Evolutionary conservation across 2,888 invertebrate genomes (phyloP).

Genomic region (Calameuta filiformis): DNA sequence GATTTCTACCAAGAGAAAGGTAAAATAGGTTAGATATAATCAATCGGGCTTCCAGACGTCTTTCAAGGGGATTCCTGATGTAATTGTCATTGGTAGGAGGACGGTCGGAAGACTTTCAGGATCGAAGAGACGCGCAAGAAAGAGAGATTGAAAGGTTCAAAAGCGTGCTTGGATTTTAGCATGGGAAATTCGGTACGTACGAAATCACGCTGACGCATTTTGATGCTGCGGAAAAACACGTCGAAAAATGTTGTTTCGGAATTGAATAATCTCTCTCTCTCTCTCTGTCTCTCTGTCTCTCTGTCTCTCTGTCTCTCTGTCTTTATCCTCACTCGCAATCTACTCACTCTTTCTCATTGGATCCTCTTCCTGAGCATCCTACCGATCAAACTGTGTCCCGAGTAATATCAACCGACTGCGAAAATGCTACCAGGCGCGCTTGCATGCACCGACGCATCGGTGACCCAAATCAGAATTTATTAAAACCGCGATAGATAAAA

Average conservation of each 20-base stretch:
- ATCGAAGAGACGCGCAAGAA: not conserved
- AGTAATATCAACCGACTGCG: not conserved
- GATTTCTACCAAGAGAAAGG: not conserved
- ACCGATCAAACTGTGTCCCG: not conserved
- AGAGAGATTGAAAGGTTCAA: not conserved
- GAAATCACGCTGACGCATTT: not conserved
- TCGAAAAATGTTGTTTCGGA: not conserved
- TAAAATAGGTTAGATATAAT: not conserved
- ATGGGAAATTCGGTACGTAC: not conserved
- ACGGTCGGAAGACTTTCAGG: not conserved
- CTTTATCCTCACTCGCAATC: slow-evolving; percentile 4
- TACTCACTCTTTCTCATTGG: not conserved
- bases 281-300: slow-evolving; percentile 10
- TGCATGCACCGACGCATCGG: slow-evolving; percentile 28
- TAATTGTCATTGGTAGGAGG: not conserved
- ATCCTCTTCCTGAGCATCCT: not conserved
- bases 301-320: slow-evolving; percentile 1
- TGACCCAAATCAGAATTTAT: slow-evolving; percentile 53
- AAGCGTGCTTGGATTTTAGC: not conserved
- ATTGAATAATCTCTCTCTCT: not conserved
- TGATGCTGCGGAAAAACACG: not conserved
- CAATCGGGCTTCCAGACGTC: not conserved
- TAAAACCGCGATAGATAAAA: slow-evolving; percentile 45
- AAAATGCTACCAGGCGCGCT: not conserved
- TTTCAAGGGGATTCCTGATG: not conserved